phyloP scores from a whole-genome alignment of 1,140 invertebrate species.

The Bursaphelenchus mucronatus region DNA sequence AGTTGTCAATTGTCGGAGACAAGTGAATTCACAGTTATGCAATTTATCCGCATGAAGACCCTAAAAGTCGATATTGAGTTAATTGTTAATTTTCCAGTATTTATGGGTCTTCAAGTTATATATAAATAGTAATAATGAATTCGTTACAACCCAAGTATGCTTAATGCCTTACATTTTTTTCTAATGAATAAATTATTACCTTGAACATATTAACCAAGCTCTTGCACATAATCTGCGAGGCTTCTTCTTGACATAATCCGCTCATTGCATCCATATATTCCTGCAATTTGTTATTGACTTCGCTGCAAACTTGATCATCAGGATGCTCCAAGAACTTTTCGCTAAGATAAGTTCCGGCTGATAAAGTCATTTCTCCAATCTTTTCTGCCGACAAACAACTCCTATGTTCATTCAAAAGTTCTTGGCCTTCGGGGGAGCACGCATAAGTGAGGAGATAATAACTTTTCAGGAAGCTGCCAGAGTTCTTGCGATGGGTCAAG shows the following conservation, averaged over 20 bases:
- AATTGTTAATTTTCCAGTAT: too few relatives aligned
- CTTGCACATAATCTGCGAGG: slow-evolving; percentile 57
- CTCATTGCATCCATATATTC: slow-evolving; percentile 54
- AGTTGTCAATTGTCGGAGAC: slow-evolving; percentile 31
- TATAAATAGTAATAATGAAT: too few relatives aligned
- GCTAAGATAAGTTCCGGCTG: slow-evolving; percentile 56
- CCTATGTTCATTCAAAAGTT: slow-evolving; percentile 52
- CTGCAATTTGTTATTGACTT: slow-evolving; percentile 53
- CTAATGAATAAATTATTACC: slow-evolving; percentile 1
- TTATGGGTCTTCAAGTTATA: too few relatives aligned
- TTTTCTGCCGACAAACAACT: slow-evolving; percentile 52
- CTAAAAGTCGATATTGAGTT: slow-evolving; percentile 7
- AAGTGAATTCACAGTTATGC: slow-evolving; percentile 47
- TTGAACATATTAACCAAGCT: slow-evolving; percentile 36
- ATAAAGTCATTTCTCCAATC: slow-evolving; percentile 61
- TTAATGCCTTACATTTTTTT: too few relatives aligned
- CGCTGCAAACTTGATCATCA: slow-evolving; percentile 51
- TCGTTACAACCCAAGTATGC: too few relatives aligned
- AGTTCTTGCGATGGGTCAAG: slow-evolving; percentile 57
- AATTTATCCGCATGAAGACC: slow-evolving; percentile 57
- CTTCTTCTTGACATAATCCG: slow-evolving; percentile 56
- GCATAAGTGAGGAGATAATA: slow-evolving; percentile 60
- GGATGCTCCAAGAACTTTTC: slow-evolving; percentile 58
- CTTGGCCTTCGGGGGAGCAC: slow-evolving; percentile 56
- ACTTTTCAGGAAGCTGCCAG: slow-evolving; percentile 56